Conservation (phyloP, 2,113 vertebrate genomes). For the Thamnaconus septentrionalis region DNA sequence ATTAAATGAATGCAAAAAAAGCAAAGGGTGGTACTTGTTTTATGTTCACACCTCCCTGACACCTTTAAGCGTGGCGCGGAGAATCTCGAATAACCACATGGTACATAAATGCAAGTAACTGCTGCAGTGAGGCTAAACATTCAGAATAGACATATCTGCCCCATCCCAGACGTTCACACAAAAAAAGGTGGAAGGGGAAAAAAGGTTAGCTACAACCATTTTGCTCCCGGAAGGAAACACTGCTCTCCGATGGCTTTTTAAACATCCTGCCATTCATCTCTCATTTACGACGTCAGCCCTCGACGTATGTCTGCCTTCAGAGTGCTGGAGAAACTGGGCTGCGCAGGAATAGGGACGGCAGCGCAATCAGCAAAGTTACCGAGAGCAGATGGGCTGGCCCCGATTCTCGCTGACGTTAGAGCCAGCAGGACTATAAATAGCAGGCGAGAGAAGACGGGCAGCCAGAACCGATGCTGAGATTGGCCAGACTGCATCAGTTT, state of each 20-base stretch:
- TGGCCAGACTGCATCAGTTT: conserved; percentile 39
- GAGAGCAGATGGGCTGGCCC: conserved; percentile 66
- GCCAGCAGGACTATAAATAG: conserved; percentile 65
- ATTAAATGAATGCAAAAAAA: conserved; percentile 56
- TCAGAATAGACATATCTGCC: conserved; percentile 23
- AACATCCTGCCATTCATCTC: conserved; percentile 14
- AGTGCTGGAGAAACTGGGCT: conserved; percentile 44
- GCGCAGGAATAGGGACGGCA: conserved; percentile 28
- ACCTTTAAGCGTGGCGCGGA: conserved; percentile 56
- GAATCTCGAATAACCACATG: conserved; percentile 47
- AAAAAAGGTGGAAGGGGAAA: conserved; percentile 31
- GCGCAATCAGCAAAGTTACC: conserved; percentile 50
- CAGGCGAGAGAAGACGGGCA: conserved; percentile 40
- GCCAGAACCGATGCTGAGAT: conserved; percentile 37
- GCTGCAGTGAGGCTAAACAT: conserved; percentile 45
- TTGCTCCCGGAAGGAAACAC: conserved; percentile 18
- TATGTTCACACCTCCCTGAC: conserved; percentile 55
- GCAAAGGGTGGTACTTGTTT: conserved; percentile 38
- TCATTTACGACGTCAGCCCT: too few relatives aligned
- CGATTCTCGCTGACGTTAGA: conserved; percentile 50
- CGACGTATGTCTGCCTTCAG: neutral
- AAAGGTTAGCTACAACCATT: conserved; percentile 15
- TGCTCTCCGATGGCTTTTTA: conserved; percentile 36
- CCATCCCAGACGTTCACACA: conserved; percentile 31
- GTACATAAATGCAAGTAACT: conserved; percentile 59